These are phyloP conservation scores for Azemiops feae DNA, from an alignment of 2,113 vertebrate genomes.

Conservation along the genomic window DNA sequence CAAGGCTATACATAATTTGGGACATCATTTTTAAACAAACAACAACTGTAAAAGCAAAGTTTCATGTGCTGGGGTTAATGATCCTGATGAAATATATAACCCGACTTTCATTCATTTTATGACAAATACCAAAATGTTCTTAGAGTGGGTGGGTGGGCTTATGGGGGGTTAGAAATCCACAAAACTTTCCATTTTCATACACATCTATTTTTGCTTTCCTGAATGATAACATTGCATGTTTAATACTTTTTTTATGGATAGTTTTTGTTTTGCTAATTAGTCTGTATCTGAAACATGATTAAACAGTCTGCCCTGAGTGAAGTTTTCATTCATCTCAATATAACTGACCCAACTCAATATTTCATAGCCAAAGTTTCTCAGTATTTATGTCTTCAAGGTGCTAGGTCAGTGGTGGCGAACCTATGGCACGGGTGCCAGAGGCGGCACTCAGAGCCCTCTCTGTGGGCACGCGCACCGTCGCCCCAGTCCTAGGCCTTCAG, in stretches of 20 bases:
- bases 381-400: neutral
- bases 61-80: slow-evolving; percentile 36
- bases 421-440: no score
- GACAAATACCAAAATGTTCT: slow-evolving; percentile 57
- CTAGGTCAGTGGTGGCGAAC: no score
- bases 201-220: neutral
- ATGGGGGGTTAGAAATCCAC: slow-evolving; percentile 20
- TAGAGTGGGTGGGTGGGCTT: slow-evolving; percentile 49
- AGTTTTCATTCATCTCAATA: neutral
- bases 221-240: neutral
- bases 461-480: no score
- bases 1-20: slow-evolving; percentile 52
- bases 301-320: neutral
- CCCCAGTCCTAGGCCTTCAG: no score
- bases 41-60: neutral
- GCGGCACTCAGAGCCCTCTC: no score
- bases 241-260: neutral
- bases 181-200: neutral
- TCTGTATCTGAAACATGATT: neutral
- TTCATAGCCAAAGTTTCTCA: neutral
- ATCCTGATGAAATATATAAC: slow-evolving; percentile 49
- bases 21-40: slow-evolving; percentile 48
- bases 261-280: neutral
- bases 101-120: slow-evolving; percentile 43
- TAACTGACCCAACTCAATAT: neutral